These are phyloP conservation scores for Tenthredo distinguenda DNA, from an alignment of 2,888 invertebrate species.

Conservation along the genomic window DNA sequence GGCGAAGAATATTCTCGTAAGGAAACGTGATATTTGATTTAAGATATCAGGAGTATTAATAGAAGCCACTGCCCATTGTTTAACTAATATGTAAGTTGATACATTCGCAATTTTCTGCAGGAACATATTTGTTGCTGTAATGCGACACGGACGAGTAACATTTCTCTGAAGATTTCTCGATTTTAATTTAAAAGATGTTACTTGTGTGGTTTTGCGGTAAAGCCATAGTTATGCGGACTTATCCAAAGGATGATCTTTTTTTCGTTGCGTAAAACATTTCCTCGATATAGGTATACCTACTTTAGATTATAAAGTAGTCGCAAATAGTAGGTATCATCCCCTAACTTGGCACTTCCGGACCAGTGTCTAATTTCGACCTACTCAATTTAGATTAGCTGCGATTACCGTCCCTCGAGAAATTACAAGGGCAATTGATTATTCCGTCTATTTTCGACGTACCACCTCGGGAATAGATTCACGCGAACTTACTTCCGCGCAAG, in stretches of 20 bases:
- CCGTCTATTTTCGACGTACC: constrained; percentile 29
- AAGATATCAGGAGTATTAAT: neutral
- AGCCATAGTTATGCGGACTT: neutral
- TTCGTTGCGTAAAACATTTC: neutral
- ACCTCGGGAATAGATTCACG: neutral
- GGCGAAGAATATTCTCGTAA: neutral
- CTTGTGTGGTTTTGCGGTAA: neutral
- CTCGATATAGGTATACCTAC: neutral
- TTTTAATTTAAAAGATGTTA: neutral
- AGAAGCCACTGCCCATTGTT: neutral
- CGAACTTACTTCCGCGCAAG: neutral
- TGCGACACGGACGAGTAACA: neutral
- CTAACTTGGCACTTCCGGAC: neutral
- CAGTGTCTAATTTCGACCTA: neutral
- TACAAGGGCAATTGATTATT: constrained; percentile 29
- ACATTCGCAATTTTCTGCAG: neutral
- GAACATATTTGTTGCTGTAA: neutral
- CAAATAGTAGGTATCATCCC: neutral
- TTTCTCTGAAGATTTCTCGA: neutral
- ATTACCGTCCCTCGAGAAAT: constrained; percentile 30
- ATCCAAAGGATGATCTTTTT: neutral
- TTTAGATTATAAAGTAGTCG: neutral
- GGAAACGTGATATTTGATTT: neutral
- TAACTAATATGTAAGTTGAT: neutral
- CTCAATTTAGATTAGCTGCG: neutral